Percentiles rank a stretch among this genome's conserved stretches.
phyloP scores from a whole-genome alignment of 2,888 invertebrate genomes.

The Ophioninae sp. region DNA sequence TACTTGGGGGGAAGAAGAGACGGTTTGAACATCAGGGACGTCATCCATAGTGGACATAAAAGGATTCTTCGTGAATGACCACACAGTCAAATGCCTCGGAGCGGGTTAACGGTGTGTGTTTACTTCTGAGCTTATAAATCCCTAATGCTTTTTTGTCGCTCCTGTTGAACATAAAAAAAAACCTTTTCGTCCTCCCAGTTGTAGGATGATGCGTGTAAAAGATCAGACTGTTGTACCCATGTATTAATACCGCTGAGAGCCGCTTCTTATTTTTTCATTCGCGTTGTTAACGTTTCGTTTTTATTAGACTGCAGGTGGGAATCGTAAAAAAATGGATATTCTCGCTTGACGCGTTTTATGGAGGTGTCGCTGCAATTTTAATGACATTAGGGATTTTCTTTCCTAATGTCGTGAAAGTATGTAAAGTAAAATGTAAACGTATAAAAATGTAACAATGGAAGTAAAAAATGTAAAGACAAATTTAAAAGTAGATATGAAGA shows the following conservation, averaged over 20 bases:
- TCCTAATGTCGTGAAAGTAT: too few relatives aligned
- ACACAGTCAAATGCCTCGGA: constrained; percentile 22
- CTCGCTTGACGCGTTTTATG: constrained; percentile 4
- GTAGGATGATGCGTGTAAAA: not conserved
- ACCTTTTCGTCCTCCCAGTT: constrained; percentile 5
- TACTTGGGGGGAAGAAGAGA: not conserved
- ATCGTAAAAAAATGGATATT: constrained; percentile 50
- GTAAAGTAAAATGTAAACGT: too few relatives aligned
- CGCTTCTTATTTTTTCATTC: not conserved
- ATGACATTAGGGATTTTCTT: not conserved
- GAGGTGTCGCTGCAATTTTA: not conserved
- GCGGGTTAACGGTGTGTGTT: constrained; percentile 44
- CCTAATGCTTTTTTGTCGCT: constrained; percentile 15
- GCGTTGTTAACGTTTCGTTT: constrained; percentile 15
- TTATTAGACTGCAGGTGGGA: constrained; percentile 45
- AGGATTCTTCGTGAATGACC: constrained; percentile 57
- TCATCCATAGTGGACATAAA: constrained; percentile 31
- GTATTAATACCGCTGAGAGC: constrained; percentile 8
- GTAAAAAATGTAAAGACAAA: too few relatives aligned
- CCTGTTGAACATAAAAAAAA: constrained; percentile 21
- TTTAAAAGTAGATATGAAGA: too few relatives aligned
- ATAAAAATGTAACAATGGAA: too few relatives aligned
- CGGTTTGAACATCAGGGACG: not conserved
- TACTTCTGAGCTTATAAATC: constrained; percentile 23
- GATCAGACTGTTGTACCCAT: constrained; percentile 28